These are phyloP conservation scores for Zaprionus gabonicus DNA, from an alignment of 1,140 invertebrate species.

Conservation along the genomic window DNA sequence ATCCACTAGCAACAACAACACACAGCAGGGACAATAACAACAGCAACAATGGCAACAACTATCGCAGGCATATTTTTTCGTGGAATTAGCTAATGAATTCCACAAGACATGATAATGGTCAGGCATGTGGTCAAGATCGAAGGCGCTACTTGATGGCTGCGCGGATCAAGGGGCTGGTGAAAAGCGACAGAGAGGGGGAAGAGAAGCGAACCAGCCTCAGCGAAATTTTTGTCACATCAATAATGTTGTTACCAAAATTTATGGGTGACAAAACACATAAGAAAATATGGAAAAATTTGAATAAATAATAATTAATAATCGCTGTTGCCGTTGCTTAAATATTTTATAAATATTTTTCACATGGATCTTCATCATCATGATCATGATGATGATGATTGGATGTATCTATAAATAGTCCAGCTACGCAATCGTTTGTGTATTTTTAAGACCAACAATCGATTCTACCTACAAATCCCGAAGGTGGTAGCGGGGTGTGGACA, in stretches of 20 bases:
- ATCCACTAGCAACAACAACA: constrained; percentile 5
- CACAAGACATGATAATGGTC: constrained; percentile 35
- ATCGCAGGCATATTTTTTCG: constrained; percentile 22
- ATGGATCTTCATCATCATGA: not conserved
- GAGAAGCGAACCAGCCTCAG: constrained; percentile 5
- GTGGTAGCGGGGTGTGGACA: not conserved
- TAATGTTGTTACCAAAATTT: constrained; percentile 65
- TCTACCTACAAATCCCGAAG: not conserved
- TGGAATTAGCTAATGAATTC: constrained; percentile 15
- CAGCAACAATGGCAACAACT: constrained; percentile 16
- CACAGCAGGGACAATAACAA: constrained; percentile 8
- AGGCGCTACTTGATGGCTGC: not conserved
- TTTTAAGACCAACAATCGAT: constrained; percentile 64
- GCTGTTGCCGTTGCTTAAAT: constrained; percentile 21
- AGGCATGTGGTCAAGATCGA: constrained; percentile 28
- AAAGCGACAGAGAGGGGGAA: constrained; percentile 24
- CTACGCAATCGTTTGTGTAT: constrained; percentile 75
- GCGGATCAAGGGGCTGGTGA: not conserved
- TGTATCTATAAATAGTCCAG: constrained; percentile 62
- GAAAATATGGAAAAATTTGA: constrained; percentile 41
- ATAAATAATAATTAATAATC: constrained; percentile 78
- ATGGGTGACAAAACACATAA: constrained; percentile 47
- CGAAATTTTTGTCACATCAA: constrained; percentile 71
- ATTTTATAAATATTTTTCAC: constrained; percentile 55
- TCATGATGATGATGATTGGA: constrained; percentile 49